Conservation (phyloP, 2,888 invertebrate genomes). For the Caenorhabditis parvicauda region DNA sequence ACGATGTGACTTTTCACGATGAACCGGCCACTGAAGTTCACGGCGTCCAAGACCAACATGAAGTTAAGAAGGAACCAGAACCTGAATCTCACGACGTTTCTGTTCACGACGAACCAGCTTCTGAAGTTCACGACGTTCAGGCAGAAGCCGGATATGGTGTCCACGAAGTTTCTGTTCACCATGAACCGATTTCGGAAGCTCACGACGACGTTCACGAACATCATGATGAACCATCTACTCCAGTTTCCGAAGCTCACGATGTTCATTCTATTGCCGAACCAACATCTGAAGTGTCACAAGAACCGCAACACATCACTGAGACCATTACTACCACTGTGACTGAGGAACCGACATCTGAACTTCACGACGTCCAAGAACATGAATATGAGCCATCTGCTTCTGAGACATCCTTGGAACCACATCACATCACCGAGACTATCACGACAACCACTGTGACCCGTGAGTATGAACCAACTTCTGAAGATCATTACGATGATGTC, state of each 20-base stretch:
- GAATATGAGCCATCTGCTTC: background rate
- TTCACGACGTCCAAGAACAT: too few relatives aligned
- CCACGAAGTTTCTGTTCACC: constrained; percentile 6
- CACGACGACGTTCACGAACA: too few relatives aligned
- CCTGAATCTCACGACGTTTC: background rate
- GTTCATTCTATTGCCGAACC: background rate
- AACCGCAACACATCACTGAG: constrained; percentile 1
- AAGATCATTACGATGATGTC: constrained; percentile 8
- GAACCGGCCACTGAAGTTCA: constrained; percentile 8
- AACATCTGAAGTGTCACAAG: constrained; percentile 1
- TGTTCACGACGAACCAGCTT: background rate
- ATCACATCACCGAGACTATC: constrained; percentile 15
- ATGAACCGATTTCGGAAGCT: too few relatives aligned
- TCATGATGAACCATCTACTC: too few relatives aligned
- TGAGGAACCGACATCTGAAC: background rate
- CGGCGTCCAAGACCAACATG: too few relatives aligned
- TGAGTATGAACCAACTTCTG: constrained; percentile 3
- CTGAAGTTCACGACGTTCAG: background rate
- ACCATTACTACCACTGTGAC: constrained; percentile 9
- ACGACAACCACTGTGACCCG: constrained; percentile 21
- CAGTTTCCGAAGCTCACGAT: background rate
- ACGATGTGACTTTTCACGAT: too few relatives aligned
- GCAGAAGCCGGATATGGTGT: background rate
- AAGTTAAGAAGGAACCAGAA: constrained; percentile 1
- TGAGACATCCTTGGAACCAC: too few relatives aligned